Conservation (phyloP, 1,140 invertebrate genomes). For the Colletes latitarsis region DNA sequence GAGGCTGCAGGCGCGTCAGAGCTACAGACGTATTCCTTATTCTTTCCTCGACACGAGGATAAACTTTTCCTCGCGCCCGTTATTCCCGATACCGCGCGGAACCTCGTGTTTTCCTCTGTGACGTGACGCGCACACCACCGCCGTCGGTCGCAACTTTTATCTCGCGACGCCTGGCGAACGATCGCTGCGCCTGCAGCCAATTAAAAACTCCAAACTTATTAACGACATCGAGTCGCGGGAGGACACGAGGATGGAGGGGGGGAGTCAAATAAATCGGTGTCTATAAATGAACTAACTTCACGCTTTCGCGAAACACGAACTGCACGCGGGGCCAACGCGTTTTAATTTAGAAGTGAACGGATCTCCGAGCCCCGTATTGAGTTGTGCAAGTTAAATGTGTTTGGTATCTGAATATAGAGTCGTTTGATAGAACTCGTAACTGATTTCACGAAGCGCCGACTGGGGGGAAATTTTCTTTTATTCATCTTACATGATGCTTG, state of each 20-base stretch:
- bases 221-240: background rate
- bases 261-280: conserved; percentile 2
- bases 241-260: no score
- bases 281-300: background rate
- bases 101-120: background rate
- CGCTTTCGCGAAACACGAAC: background rate
- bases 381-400: no score
- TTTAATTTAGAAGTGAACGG: background rate
- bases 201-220: conserved; percentile 30
- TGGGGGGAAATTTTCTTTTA: no score
- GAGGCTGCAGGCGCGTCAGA: background rate
- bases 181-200: background rate
- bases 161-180: background rate
- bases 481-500: no score
- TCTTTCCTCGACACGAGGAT: conserved; percentile 28
- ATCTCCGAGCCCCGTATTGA: background rate
- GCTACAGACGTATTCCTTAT: conserved; percentile 30
- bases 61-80: conserved; percentile 31
- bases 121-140: background rate
- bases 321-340: background rate
- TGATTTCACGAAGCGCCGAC: no score
- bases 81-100: background rate
- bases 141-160: background rate
- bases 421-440: background rate
- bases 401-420: no score